Evolutionary conservation across 2,797 vertebrate species (phyloP), one percentile per base, ranked within the genome.

Genomic region (Alauda arvensis): DNA sequence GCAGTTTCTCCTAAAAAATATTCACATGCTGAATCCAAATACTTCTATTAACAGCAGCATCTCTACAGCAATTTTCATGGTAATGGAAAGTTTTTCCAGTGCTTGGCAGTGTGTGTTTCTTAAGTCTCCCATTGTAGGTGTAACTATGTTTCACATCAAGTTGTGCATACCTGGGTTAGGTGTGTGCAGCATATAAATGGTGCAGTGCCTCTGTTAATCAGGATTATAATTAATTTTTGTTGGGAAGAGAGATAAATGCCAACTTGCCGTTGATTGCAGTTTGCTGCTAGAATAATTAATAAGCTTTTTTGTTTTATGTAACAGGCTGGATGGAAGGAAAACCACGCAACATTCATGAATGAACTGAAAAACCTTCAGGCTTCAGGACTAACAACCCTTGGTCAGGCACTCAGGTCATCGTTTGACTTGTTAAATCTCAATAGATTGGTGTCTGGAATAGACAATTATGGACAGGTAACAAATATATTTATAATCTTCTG

Each of bases 371-470:
- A 99, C 95, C 98, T 99, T 92, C 98, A 99, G 96, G 99, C 99
- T 10, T 98, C 98, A 11, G 99, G 99, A 82, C 95, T 99, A 91
- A 99, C 98, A 29, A 99, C 98, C 4, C 96, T 99, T 87, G 99
- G 99, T 67, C 98, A 99, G 79, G 99, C 99, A 56, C 98, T 99
- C 63, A 98, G 98, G 90, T 98, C 99, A 14, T 98, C 99, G 55
- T 99, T 99, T 88, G 99, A 99, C 97, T 98, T 99, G 94, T 97
- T 99, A 89, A 99, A 99, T 97, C 98, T 99, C 96, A 99, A 99
- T 97, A 98, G 99, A 96, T 98, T 99, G 55, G 98, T 99, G 93
- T 99, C 99, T 93, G 99, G 99, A 97, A 99, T 99, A 77, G 99
- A 99, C 98, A 99, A 99, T 96, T 99, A 99, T 82, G 99, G 99